Base-by-base conservation (phyloP, 2,113 vertebrate species). In the Geococcyx californianus region DNA sequence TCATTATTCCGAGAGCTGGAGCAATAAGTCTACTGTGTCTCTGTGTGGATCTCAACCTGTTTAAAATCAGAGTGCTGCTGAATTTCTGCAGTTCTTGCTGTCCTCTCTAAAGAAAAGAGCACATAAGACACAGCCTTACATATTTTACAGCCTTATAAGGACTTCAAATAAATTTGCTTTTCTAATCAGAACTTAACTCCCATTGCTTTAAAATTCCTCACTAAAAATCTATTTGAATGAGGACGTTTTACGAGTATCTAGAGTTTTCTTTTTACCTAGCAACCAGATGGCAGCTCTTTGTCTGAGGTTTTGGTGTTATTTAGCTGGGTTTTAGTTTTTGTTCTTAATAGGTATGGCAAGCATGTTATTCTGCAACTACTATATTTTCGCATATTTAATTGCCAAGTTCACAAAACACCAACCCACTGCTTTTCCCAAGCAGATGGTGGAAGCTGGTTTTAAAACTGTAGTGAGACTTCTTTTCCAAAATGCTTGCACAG, bases 371-470 rank as follows among this genome's bases (percentile, higher is more conserved):
- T 68, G 62, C 59, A 87, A 64, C 83, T 94, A 63, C 44, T 92
- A 6, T 38, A 75, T 94, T 96, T 95, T 95, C 97, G 93, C 94
- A 96, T 97, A 95, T 96, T 92, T 97, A 97, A 98, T 96, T 97
- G 90, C 94, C 87, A 94, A 96, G 70, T 97, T 98, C 90, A 91
- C 70, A 91, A 87, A 80, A 93, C 96, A 91, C 31, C 1, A 9
- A 95, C 87, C 91, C 81, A 52, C 49, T 75, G 80, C 67, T 91
- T 97, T 90, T 90, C 84, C 91, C 87, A 73, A 91, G 94, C 97
- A 98, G 97, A 98, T 98, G 97, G 97, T 95, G 28, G 85, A 95
- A 93, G 86, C 69, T 84, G 94, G 67, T 96, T 98, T 97, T 96
- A 90, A 88, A 94, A 97, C 68, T 95, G 87, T 45, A 96, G 54